These are phyloP conservation scores for Arnoldichthys spilopterus DNA, from an alignment of 2,797 vertebrate genomes.

Conservation along the genomic window DNA sequence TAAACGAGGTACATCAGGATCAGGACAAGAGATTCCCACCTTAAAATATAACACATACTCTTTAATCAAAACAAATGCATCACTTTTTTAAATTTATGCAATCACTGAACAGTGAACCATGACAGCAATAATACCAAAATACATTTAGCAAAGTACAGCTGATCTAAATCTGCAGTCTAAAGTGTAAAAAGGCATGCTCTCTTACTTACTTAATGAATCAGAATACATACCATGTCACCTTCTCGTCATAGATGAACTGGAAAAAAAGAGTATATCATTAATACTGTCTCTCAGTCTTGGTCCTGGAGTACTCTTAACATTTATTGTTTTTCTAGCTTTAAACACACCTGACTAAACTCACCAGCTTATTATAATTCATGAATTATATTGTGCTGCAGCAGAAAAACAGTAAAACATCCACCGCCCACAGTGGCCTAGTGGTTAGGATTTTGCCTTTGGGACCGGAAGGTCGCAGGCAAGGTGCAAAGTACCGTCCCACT, in stretches of 20 bases:
- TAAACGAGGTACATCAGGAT: constrained; percentile 93
- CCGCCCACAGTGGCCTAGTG: no score
- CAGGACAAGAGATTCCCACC: constrained; percentile 94
- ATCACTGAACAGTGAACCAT: background rate
- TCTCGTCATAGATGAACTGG: constrained; percentile 97
- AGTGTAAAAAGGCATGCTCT: background rate
- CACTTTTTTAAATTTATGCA: background rate
- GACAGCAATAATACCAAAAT: background rate
- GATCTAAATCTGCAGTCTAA: background rate
- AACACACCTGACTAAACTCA: background rate
- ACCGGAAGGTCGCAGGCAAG: no score
- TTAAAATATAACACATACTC: constrained; percentile 66
- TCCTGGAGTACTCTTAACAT: background rate
- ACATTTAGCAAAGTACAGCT: background rate
- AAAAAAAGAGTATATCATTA: constrained; percentile 38
- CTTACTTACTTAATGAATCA: background rate
- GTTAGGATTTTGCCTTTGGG: no score
- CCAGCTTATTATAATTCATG: background rate
- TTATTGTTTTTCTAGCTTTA: background rate
- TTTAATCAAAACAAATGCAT: background rate
- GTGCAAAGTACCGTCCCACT: no score
- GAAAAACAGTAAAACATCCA: background rate
- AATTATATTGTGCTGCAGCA: background rate
- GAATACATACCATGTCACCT: constrained; percentile 90
- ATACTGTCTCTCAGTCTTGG: background rate